Base-by-base conservation (phyloP, 2,797 vertebrate species). In the Loriculus beryllinus region DNA sequence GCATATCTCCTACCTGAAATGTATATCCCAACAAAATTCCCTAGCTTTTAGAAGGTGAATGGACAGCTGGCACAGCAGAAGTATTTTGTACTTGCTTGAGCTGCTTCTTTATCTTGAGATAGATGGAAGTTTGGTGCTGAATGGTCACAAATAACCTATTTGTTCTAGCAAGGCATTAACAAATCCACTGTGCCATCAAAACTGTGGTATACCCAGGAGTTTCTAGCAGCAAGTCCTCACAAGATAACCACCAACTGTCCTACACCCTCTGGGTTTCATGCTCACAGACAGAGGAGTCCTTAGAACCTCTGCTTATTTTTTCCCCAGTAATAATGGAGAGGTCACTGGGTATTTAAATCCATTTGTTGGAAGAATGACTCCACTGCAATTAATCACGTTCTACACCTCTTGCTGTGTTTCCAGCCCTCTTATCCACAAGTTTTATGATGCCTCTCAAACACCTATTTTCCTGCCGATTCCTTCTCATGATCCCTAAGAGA, bases 61-160 rank as follows among this genome's bases (percentile, higher is more conserved):
- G 17, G 60, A 68, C 39, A 68, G 37, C 9, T 33, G 16, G 48
- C 33, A 70, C 28, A 91, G n/a, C 14, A 71, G 64, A 71, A 10
- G 3, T 15, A 23, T 54, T 71, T 64, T 23, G 3, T 47, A 47
- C n/a, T 67, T 87, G 19, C 49, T 39, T 71, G 23, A 94, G 45
- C 21, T 52, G 22, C 28, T 68, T 9, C 62, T 71, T 75, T 56
- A 10, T n/a, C 28, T 70, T 56, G 47, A 72, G 25, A 67, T 16
- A 72, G 31, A 39, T 51, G 18, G 20, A 45, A 75, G 11, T 49
- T 56, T n/a, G 28, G 23, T 52, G 65, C 35, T 59, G 7, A 40
- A 6, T 0, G 0, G 28, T 31, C 64, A 82, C 48, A 91, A 43
- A 8, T 4, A 70, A 19, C 22, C 43, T 29, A 11, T 33, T 43